These are phyloP conservation scores for Crossocerus cetratus DNA, from an alignment of 2,888 invertebrate genomes.

Conservation along the genomic window DNA sequence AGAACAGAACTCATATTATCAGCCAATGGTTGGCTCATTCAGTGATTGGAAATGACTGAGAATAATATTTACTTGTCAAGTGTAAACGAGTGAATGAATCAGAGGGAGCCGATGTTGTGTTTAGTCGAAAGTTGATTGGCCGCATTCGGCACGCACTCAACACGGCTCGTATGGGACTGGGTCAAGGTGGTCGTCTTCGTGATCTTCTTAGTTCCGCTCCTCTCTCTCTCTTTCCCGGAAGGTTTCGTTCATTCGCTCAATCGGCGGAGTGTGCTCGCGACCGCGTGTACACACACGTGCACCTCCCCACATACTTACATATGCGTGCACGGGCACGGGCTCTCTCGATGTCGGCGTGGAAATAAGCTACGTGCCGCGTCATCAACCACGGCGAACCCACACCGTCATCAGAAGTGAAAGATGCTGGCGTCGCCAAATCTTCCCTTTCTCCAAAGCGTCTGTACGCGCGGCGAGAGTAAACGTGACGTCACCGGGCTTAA, in stretches of 20 bases:
- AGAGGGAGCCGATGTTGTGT: too few species aligned
- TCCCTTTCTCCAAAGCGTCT: constrained; percentile 67
- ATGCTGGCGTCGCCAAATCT: constrained; percentile 72
- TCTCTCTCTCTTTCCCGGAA: constrained; percentile 5
- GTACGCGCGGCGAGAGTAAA: constrained; percentile 67
- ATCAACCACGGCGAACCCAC: constrained; percentile 68
- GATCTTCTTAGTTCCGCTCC: constrained; percentile 49
- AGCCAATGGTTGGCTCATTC: too few species aligned
- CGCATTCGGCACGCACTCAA: constrained; percentile 12
- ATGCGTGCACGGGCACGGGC: not conserved
- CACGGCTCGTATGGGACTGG: constrained; percentile 53
- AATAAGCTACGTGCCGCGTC: constrained; percentile 69
- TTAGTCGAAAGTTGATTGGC: too few species aligned
- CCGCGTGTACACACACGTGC: not conserved
- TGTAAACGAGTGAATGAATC: too few species aligned
- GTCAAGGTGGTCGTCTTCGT: constrained; percentile 68
- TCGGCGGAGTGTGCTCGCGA: constrained; percentile 47
- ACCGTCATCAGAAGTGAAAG: constrained; percentile 72
- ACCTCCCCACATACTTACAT: constrained; percentile 2
- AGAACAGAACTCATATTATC: too few species aligned
- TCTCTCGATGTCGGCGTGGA: constrained; percentile 50
- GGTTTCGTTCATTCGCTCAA: constrained; percentile 59
- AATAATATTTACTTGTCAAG: too few species aligned
- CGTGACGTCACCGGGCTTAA: constrained; percentile 69
- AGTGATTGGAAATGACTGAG: too few species aligned